Conservation (phyloP, 1,140 invertebrate species). For the Lineus longissimus region DNA sequence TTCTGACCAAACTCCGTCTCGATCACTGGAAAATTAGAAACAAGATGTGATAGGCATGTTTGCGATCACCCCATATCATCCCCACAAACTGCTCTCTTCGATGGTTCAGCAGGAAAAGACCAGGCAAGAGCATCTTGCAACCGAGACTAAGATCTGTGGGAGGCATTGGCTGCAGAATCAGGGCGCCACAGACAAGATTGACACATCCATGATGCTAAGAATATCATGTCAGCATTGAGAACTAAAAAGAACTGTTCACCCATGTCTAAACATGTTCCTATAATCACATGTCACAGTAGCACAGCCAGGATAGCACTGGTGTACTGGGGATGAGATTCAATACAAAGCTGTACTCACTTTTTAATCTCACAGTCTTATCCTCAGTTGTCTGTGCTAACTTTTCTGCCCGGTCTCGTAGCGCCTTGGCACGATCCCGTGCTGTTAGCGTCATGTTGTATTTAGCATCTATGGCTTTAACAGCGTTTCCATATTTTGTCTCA, state of each 20-base stretch:
- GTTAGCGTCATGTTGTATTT: conserved; percentile 63
- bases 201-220: neutral
- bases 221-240: no score
- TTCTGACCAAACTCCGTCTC: conserved; percentile 55
- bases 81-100: neutral
- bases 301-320: neutral
- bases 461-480: conserved; percentile 60
- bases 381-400: conserved; percentile 31
- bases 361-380: conserved; percentile 30
- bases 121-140: neutral
- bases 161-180: neutral
- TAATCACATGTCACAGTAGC: neutral
- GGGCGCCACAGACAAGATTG: neutral
- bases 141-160: neutral
- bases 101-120: neutral
- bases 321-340: neutral
- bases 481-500: conserved; percentile 60
- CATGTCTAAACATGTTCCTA: no score
- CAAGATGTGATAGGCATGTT: conserved; percentile 10
- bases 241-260: no score
- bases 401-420: conserved; percentile 54
- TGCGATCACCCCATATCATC: neutral
- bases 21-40: conserved; percentile 53
- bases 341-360: conserved; percentile 22
- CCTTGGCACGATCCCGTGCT: conserved; percentile 69